phyloP scores from a whole-genome alignment of 2,888 invertebrate species.

The Pyrgus malvae region DNA sequence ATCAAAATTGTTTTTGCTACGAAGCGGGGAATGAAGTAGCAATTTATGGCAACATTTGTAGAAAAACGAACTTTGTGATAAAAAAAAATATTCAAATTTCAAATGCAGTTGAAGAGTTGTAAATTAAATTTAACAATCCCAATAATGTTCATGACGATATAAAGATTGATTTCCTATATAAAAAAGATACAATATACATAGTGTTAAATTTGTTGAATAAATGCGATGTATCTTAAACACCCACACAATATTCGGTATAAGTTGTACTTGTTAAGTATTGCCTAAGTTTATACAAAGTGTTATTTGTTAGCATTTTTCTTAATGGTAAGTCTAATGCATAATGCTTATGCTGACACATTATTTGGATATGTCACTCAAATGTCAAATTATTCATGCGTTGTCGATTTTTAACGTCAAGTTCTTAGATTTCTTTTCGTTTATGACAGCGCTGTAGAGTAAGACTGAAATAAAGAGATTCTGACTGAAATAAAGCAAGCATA shows the following conservation, averaged over 20 bases:
- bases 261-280: slow-evolving; percentile 74
- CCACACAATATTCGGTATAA: slow-evolving; percentile 57
- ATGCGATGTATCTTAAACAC: slow-evolving; percentile 34
- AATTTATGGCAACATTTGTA: not conserved
- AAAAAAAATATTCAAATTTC: too few relatives aligned
- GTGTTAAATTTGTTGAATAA: slow-evolving; percentile 1
- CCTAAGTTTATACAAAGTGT: slow-evolving; percentile 76
- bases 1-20: not conserved
- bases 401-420: slow-evolving; percentile 19
- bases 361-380: slow-evolving; percentile 27
- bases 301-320: slow-evolving; percentile 72
- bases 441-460: not conserved
- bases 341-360: slow-evolving; percentile 52
- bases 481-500: not conserved
- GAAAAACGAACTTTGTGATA: not conserved
- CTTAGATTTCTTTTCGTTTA: too few relatives aligned
- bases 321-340: slow-evolving; percentile 69
- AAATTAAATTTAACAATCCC: too few relatives aligned
- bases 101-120: too few relatives aligned
- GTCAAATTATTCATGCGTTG: slow-evolving; percentile 14
- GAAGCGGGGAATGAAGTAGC: not conserved
- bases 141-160: not conserved
- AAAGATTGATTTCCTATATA: slow-evolving; percentile 4
- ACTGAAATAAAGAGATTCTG: not conserved
- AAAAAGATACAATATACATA: not conserved